Evolutionary conservation across 2,888 invertebrate genomes (phyloP), one percentile per base, ranked within the genome.

Genomic region (Endomychus coccineus): DNA sequence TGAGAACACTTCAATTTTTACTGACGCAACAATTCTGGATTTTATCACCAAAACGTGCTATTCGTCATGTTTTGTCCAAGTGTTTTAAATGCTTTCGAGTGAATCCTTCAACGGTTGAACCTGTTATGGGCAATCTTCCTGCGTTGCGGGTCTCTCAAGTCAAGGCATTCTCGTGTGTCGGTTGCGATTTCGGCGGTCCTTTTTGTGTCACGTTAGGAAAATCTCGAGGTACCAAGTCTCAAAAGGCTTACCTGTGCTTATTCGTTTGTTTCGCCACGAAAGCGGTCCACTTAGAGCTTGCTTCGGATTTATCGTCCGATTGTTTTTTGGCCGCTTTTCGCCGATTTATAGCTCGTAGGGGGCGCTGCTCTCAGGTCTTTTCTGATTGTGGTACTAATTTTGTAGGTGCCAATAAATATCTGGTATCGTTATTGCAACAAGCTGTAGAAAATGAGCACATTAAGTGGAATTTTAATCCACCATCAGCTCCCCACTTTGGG

Each of bases 271-370:
- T 37, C 23, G 10, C 39, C 6, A 43, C 42, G 5, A 36, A 36
- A 19, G 55, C 55, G 2, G 33, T 56, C 10, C 52, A 56, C 23
- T 21, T 56, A 10, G 54, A 57, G 34, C 24, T 51, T 5, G 50
- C 49, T 2, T 39, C 40, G 7, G 46, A 45, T 24, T 22, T 54
- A 2, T 30, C 44, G 3, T 46, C 52, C 2, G 45, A 46, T 12
- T 24, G 43, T 2, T 54, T 55, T 27, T 14, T 55, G 4, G 45
- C 45, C 3, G 39, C 48, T 4, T 36, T 54, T 4, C 14, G 42
- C n/a, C 44, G 52, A 2, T 55, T 56, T 32, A 43, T 52, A 7
- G 35, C 48, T 3, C 17, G 54, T 21, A 23, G 54, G 19, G 54
- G 56, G 5, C 34, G 39, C 11, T 39, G 39, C 5, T 24, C 19